phyloP scores from a whole-genome alignment of 2,888 invertebrate genomes.

The Eupithecia subumbrata region DNA sequence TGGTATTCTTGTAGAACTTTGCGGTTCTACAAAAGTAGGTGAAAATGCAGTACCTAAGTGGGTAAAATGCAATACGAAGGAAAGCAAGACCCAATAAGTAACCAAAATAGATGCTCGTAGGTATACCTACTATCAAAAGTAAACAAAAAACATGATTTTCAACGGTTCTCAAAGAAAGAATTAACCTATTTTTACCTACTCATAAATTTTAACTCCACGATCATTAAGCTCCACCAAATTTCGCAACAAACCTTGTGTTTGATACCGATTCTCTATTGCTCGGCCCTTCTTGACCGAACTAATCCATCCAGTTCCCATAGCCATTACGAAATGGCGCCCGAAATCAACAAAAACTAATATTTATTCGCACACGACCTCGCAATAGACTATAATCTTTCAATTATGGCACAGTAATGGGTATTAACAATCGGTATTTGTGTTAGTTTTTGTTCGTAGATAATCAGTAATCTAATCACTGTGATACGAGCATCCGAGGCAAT shows the following conservation, averaged over 20 bases:
- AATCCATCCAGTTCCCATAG: slow-evolving; percentile 28
- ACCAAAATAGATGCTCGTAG: background rate
- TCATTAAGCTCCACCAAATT: background rate
- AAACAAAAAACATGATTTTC: background rate
- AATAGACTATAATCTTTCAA: slow-evolving; percentile 38
- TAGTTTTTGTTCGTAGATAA: slow-evolving; percentile 37
- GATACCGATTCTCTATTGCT: slow-evolving; percentile 4
- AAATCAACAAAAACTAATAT: slow-evolving; percentile 30
- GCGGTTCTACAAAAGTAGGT: background rate
- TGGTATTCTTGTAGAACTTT: background rate
- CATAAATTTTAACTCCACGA: background rate
- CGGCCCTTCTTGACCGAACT: background rate
- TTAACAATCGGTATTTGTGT: slow-evolving; percentile 26
- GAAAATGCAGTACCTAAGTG: background rate
- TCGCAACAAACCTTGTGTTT: slow-evolving; percentile 9
- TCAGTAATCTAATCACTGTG: slow-evolving; percentile 30
- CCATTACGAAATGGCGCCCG: slow-evolving; percentile 20
- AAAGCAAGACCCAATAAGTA: background rate
- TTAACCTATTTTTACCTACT: background rate
- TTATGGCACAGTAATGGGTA: slow-evolving; percentile 36
- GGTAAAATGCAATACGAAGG: background rate
- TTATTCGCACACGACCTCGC: slow-evolving; percentile 22
- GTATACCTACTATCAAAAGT: background rate
- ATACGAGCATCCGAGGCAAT: slow-evolving; percentile 9
- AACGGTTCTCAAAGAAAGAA: background rate